Conservation (phyloP, 2,888 invertebrate genomes). For the Meandrusa payeni region DNA sequence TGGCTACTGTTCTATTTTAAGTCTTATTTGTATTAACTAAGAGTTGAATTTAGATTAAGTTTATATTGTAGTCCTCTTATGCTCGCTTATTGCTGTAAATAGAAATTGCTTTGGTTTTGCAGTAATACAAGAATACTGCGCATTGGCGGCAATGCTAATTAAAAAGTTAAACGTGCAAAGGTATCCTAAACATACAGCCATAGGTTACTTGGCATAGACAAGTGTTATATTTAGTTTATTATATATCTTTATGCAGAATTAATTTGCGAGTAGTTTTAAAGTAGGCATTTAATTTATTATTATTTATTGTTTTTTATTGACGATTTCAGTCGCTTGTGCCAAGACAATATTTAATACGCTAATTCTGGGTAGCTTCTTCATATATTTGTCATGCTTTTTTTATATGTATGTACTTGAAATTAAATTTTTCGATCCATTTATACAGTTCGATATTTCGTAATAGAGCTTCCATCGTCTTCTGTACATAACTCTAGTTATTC, state of each 20-base stretch:
- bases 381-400: slow-evolving; percentile 23
- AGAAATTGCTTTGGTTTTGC: slow-evolving; percentile 46
- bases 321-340: not conserved
- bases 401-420: slow-evolving; percentile 42
- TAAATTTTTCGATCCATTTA: slow-evolving; percentile 58
- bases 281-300: too few species aligned
- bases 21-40: slow-evolving; percentile 49
- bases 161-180: slow-evolving; percentile 24
- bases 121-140: slow-evolving; percentile 27
- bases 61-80: slow-evolving; percentile 46
- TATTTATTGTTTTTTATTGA: too few species aligned
- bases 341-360: not conserved
- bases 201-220: too few species aligned
- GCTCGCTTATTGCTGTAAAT: slow-evolving; percentile 55
- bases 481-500: slow-evolving; percentile 55
- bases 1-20: slow-evolving; percentile 53
- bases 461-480: slow-evolving; percentile 39
- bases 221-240: too few species aligned
- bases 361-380: not conserved
- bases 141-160: slow-evolving; percentile 23
- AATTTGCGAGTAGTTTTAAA: too few species aligned
- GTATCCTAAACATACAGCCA: slow-evolving; percentile 7
- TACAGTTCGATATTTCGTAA: slow-evolving; percentile 31
- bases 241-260: too few species aligned
- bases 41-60: slow-evolving; percentile 45